Conservation (phyloP, 2,888 invertebrate species). For the Anaspis maculata region DNA sequence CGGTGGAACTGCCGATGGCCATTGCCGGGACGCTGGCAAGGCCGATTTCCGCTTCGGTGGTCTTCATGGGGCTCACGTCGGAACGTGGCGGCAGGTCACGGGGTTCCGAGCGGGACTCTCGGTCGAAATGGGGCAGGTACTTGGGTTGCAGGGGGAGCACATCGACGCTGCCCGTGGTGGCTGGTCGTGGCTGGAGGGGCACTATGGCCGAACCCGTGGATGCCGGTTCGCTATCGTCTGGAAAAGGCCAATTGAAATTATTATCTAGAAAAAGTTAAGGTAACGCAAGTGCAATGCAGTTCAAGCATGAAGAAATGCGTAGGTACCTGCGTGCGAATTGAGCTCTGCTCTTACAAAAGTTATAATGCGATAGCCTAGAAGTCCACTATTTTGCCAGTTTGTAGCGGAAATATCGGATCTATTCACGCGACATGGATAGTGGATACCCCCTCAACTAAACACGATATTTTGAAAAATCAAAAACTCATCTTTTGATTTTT, state of each 20-base stretch:
- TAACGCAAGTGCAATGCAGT: no score
- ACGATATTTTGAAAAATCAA: no score
- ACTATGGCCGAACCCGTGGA: constrained; percentile 45
- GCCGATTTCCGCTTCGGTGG: constrained; percentile 26
- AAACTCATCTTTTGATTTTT: no score
- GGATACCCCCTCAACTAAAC: no score
- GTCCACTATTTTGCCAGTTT: no score
- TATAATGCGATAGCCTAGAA: no score
- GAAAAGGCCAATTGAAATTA: background rate
- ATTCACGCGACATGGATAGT: no score
- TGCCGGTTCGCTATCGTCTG: constrained; percentile 43
- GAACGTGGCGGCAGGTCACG: constrained; percentile 9
- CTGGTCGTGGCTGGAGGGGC: constrained; percentile 60
- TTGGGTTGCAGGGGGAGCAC: constrained; percentile 67
- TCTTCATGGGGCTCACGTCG: constrained; percentile 17
- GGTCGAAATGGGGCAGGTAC: constrained; percentile 51
- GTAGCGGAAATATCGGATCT: no score
- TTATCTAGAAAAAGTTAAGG: no score
- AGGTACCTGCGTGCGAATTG: no score
- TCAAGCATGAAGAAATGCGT: no score
- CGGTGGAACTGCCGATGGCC: constrained; percentile 37
- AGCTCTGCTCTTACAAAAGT: no score
- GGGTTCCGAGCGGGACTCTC: constrained; percentile 43
- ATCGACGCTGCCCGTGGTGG: constrained; percentile 58
- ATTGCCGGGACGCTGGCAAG: constrained; percentile 32